Evolutionary conservation across 2,113 vertebrate genomes (phyloP).

Genomic region (Aleadryas rufinucha): DNA sequence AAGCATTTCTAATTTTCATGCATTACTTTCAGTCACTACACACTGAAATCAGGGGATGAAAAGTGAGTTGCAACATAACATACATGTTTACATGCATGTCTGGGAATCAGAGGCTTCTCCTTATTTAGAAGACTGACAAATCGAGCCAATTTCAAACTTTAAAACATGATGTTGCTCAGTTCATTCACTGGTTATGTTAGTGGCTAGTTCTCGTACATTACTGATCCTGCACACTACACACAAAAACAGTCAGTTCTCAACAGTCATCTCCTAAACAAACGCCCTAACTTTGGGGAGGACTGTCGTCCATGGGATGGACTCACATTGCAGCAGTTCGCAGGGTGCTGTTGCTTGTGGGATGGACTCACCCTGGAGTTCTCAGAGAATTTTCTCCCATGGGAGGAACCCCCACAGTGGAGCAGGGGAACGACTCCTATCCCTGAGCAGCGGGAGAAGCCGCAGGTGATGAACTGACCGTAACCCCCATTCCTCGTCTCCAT

Average conservation of each 20-base stretch:
- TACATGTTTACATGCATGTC: fast-evolving
- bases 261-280: background rate
- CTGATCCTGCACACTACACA: background rate
- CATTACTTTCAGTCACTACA: background rate
- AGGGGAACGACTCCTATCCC: background rate
- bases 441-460: background rate
- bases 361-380: background rate
- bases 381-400: background rate
- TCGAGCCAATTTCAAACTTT: background rate
- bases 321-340: background rate
- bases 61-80: background rate
- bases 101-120: background rate
- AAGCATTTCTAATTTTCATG: background rate
- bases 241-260: background rate
- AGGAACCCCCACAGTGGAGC: background rate
- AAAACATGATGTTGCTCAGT: background rate
- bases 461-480: background rate
- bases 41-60: background rate
- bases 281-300: background rate
- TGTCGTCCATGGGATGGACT: background rate
- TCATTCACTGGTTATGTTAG: background rate
- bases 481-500: background rate
- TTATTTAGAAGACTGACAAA: background rate
- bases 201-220: background rate
- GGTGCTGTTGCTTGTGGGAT: background rate